Evolutionary conservation across 2,888 invertebrate genomes (phyloP).

Genomic region (Pharmacophagus antenor): DNA sequence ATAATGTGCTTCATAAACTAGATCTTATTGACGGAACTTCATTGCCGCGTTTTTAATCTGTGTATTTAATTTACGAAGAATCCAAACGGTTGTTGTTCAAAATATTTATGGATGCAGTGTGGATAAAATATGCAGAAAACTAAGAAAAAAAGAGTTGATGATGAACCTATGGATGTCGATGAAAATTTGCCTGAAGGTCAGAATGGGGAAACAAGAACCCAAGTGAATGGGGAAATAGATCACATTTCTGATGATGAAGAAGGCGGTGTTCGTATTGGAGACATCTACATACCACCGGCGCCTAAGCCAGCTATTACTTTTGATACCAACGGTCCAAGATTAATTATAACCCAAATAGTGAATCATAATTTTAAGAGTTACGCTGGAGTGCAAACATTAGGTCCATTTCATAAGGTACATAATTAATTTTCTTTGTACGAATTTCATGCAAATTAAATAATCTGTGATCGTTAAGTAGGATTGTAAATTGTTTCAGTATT

Average conservation of each 20-base stretch:
- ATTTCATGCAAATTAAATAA: not conserved
- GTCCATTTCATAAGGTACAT: conserved; percentile 96
- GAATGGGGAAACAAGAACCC: conserved; percentile 36
- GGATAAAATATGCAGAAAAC: conserved; percentile 48
- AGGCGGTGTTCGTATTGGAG: conserved; percentile 87
- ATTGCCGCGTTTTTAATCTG: not conserved
- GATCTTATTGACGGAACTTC: not conserved
- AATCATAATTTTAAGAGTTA: conserved; percentile 99
- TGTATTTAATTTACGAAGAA: not conserved
- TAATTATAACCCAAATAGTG: conserved; percentile 94
- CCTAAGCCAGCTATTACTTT: conserved; percentile 85
- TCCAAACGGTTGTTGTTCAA: conserved; percentile 8
- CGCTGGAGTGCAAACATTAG: conserved; percentile 89
- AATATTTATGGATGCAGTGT: not conserved
- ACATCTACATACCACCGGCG: conserved; percentile 92
- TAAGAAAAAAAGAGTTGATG: conserved; percentile 52
- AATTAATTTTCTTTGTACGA: not conserved
- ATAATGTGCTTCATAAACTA: not conserved
- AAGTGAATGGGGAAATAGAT: conserved; percentile 57
- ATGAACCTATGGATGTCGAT: conserved; percentile 68
- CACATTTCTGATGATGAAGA: conserved; percentile 82
- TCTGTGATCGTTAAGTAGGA: too few species aligned
- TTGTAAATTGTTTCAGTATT: too few species aligned
- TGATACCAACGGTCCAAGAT: conserved; percentile 88
- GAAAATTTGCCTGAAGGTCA: conserved; percentile 41